Base-by-base conservation (phyloP, 2,888 invertebrate species). In the Ophion ellenae region DNA sequence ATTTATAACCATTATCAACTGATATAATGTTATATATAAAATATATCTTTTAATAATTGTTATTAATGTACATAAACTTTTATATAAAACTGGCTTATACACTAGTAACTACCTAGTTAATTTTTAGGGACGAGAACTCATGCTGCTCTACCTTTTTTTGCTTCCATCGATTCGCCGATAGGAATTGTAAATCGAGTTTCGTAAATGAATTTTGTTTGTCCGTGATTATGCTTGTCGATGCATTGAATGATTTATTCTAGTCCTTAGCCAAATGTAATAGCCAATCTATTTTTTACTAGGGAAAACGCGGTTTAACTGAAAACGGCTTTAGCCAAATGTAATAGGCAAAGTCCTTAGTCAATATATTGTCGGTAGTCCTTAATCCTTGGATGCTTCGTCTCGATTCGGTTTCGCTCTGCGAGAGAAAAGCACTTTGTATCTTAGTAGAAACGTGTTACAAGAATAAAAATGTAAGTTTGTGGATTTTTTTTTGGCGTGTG, bases 191-290 rank as follows among this genome's bases (percentile, higher is more conserved):
- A 5, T 71, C 10, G 57, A 5, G 59, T 6, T 36, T 73, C n/a
- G 32, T 20, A 73, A 36, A 36, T 36, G 3, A 11, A 75, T n/a
- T 64, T 75, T 64, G n/a, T 2, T 3, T 28, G 53, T 47, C n/a
- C 47, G 28, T 45, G 61, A 47, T 75, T 47, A 47, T 47, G 61
- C 7, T 64, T 32, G 73, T 32, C 75, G 47, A 75, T 24, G 57
- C 81, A 73, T 47, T 28, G 14, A 81, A 73, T 71, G 70, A 61
- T 40, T 73, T 74, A 69, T 77, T 84, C 84, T 84, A 81, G 77
- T 77, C 81, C 53, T 75, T 47, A 64, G 36, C 75, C 64, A 75
- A 64, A 32, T 32, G 32, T 4, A 32, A 32, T 32, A 32, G 32
- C 4, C 2, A 32, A 4, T 32, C 32, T 32, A 32, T 32, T 32